Evolutionary conservation across 2,888 invertebrate species (phyloP), one percentile per base, ranked within the genome.

Genomic region (Ptychoptera contaminata): DNA sequence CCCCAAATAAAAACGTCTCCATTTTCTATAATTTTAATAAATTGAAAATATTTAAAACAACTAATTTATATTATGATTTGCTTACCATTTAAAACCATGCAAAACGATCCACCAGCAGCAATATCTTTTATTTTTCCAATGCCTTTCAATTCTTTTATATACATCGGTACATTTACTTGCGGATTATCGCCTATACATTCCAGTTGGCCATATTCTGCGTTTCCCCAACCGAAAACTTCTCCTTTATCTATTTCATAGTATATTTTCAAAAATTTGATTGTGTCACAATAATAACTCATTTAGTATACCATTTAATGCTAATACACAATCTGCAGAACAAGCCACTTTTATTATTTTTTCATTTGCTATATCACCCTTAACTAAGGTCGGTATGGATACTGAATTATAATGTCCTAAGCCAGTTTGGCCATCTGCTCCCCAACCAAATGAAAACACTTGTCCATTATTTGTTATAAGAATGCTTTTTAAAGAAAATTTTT

Each of bases 141-240:
- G 2, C 74, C 67, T 42, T 73, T 69, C 1, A 81, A 73, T 40
- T 79, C 66, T 35, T 71, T 66, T 2, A 88, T 57, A 15, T 76
- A 69, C 35, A 74, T 75, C 0, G 93, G 83, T 52, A 70, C 71
- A 56, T 77, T 78, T 5, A 91, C 69, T 65, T 91, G 91, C 54
- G 81, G 82, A 7, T 57, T 50, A n/a, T 58, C 54, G 23, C 51
- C 16, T 43, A 58, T 56, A 44, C 60, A 56, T 59, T 66, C 50
- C 34, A 97, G 68, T 62, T 96, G 96, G 0, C 79, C 79, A 57
- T 93, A 94, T 65, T 97, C 96, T 0, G 85, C 82, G 62, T 93
- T 96, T 8, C 97, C 96, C 94, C 96, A 97, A 1, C 93, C 96
- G 66, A 93, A 96, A 2, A 92, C 72, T 55, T 92, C 85, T 4